phyloP scores from a whole-genome alignment of 2,797 vertebrate species.

The Adelosebastes latens region DNA sequence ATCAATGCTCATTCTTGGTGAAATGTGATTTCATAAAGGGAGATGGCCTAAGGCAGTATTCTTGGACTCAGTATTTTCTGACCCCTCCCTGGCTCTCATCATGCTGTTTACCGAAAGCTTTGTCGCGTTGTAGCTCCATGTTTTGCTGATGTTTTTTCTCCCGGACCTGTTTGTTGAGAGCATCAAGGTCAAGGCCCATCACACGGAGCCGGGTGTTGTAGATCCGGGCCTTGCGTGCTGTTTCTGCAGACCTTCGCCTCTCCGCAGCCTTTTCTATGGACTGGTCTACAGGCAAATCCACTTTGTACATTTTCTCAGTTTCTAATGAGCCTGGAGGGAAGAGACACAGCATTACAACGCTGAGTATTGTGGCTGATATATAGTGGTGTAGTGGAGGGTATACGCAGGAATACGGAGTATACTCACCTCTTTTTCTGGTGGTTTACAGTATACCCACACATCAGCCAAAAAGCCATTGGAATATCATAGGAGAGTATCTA shows the following conservation, averaged over 20 bases:
- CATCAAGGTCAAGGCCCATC: conserved; percentile 76
- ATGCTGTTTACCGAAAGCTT: conserved; percentile 69
- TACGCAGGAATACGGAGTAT: no score
- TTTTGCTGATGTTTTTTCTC: conserved; percentile 64
- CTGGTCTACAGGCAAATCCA: conserved; percentile 66
- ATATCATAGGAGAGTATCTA: no score
- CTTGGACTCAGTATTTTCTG: neutral
- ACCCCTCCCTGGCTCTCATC: neutral
- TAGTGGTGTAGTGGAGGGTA: no score
- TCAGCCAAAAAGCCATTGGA: no score
- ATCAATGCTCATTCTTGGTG: neutral
- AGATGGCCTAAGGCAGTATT: neutral
- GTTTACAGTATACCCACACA: no score
- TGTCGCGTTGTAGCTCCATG: conserved; percentile 61
- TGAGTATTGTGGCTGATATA: neutral
- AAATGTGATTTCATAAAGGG: neutral
- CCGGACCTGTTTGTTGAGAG: conserved; percentile 73
- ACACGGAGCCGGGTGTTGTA: conserved; percentile 74
- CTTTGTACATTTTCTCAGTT: conserved; percentile 71
- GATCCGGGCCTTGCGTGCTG: conserved; percentile 72
- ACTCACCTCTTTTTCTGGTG: no score
- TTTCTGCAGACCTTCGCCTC: conserved; percentile 72
- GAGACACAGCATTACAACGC: neutral
- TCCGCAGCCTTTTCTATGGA: conserved; percentile 50
- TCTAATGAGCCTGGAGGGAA: conserved; percentile 1